Evolutionary conservation across 2,888 invertebrate species (phyloP).

Genomic region (Zaprionus obscuricornis): DNA sequence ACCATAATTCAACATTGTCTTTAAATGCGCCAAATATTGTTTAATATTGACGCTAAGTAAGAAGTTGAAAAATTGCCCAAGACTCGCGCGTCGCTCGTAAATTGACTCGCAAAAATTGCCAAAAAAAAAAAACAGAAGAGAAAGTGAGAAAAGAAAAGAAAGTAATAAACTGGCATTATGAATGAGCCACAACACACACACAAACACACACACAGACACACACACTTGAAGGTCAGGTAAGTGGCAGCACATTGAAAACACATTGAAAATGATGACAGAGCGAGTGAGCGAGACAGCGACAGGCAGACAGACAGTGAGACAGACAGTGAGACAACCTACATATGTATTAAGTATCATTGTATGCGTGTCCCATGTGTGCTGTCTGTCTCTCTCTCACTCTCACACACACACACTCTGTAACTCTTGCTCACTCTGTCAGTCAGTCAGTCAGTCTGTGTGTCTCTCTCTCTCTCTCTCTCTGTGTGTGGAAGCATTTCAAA

Average conservation of each 20-base stretch:
- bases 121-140: too few relatives aligned
- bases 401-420: slow-evolving; percentile 25
- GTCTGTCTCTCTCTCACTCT: slow-evolving; percentile 9
- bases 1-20: neutral
- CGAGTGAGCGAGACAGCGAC: too few relatives aligned
- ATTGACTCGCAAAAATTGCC: slow-evolving; percentile 58
- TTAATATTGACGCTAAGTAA: slow-evolving; percentile 71
- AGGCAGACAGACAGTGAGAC: too few relatives aligned
- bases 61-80: slow-evolving; percentile 71
- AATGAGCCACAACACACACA: slow-evolving; percentile 23
- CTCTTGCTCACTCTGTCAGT: slow-evolving; percentile 4
- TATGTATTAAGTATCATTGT: neutral
- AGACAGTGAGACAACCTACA: slow-evolving; percentile 14
- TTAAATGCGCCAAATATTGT: slow-evolving; percentile 55
- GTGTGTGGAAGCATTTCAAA: slow-evolving; percentile 60
- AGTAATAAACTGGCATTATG: slow-evolving; percentile 60
- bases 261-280: too few relatives aligned
- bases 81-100: slow-evolving; percentile 64
- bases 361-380: too few relatives aligned
- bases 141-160: neutral
- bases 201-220: neutral
- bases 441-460: slow-evolving; percentile 1
- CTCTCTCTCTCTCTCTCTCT: slow-evolving; percentile 18
- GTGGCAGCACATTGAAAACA: slow-evolving; percentile 23
- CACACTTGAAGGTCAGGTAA: slow-evolving; percentile 39